Conservation (phyloP, 64 coral and sea anemone genomes). For the Actinia equina region DNA sequence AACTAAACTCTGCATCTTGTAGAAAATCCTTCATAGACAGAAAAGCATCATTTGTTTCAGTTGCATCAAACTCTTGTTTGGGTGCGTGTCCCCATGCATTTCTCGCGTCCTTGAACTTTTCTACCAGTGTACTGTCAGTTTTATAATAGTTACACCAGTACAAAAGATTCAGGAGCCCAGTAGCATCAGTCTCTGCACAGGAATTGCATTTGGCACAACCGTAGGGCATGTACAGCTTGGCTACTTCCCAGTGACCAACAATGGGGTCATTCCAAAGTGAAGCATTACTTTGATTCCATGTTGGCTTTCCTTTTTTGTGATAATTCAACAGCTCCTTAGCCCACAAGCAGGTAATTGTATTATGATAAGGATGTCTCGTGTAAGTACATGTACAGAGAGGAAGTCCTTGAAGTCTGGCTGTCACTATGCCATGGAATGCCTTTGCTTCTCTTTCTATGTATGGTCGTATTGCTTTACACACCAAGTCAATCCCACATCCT, state of each 20-base stretch:
- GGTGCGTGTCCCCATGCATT: conserved; percentile 51
- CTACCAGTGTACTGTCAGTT: conserved; percentile 22
- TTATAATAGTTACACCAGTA: conserved; percentile 60
- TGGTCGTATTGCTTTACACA: conserved; percentile 54
- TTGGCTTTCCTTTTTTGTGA: conserved; percentile 44
- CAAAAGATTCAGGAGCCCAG: conserved; percentile 57
- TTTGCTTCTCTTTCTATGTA: conserved; percentile 41
- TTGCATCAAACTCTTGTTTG: conserved; percentile 4
- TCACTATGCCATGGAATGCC: conserved; percentile 10
- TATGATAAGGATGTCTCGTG: conserved; percentile 49
- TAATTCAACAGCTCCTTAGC: conserved; percentile 30
- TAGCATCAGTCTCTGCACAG: conserved; percentile 42
- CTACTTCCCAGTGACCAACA: conserved; percentile 72
- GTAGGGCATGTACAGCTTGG: conserved; percentile 71
- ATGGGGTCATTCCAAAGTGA: conserved; percentile 46
- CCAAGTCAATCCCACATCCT: conserved; percentile 49
- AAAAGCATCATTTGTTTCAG: conserved; percentile 20
- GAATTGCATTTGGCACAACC: conserved; percentile 8
- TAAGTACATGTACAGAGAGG: conserved; percentile 39
- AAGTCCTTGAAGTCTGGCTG: conserved; percentile 9
- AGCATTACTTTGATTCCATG: conserved; percentile 68
- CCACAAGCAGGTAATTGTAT: conserved; percentile 57
- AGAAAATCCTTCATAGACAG: conserved; percentile 36
- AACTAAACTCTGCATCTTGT: background rate
- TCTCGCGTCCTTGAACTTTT: conserved; percentile 30